Evolutionary conservation across 2,888 invertebrate genomes (phyloP).

Genomic region (Protula sp.): DNA sequence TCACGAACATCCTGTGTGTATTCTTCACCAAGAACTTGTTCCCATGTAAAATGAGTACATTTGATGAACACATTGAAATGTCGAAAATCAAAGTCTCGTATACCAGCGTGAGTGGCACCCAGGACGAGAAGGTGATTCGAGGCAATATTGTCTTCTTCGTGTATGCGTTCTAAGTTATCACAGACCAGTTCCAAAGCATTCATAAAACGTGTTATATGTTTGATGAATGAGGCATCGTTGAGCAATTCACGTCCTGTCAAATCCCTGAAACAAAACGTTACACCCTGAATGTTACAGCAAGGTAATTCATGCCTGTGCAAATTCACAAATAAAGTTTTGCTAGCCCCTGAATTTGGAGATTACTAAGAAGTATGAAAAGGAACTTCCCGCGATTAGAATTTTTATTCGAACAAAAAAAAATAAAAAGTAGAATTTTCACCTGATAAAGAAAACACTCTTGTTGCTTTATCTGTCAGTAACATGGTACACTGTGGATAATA

Average conservation of each 20-base stretch:
- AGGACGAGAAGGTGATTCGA: constrained; percentile 30
- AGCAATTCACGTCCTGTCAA: not conserved
- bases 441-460: too few species aligned
- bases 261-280: not conserved
- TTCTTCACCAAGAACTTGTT: constrained; percentile 39
- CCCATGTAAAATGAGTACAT: constrained; percentile 35
- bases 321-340: too few species aligned
- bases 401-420: too few species aligned
- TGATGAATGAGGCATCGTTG: not conserved
- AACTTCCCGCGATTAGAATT: too few species aligned
- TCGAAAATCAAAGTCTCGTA: constrained; percentile 31
- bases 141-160: constrained; percentile 24
- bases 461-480: too few species aligned
- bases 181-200: constrained; percentile 30
- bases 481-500: too few species aligned
- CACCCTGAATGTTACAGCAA: too few species aligned
- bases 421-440: too few species aligned
- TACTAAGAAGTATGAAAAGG: too few species aligned
- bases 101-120: constrained; percentile 40
- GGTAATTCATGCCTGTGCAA: too few species aligned
- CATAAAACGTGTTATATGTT: constrained; percentile 27
- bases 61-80: constrained; percentile 37
- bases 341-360: too few species aligned
- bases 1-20: constrained; percentile 39
- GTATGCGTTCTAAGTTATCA: constrained; percentile 1